phyloP scores from a whole-genome alignment of 2,888 invertebrate genomes.

The Microchrysa polita region DNA sequence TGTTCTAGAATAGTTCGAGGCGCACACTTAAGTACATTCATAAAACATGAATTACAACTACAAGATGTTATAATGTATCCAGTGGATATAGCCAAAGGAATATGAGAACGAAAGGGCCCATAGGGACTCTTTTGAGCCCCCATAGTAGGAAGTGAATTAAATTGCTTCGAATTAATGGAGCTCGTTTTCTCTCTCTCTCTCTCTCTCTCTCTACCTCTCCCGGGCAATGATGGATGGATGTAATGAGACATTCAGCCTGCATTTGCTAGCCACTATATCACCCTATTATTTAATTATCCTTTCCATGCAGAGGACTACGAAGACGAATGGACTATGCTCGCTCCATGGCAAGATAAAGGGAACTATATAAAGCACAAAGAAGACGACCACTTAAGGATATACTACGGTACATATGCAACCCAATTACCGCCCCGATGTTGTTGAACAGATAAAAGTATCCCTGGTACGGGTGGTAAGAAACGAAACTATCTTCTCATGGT shows the following conservation, averaged over 20 bases:
- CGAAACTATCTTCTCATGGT: neutral
- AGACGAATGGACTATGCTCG: neutral
- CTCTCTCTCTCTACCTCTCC: no score
- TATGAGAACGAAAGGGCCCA: neutral
- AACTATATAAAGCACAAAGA: neutral
- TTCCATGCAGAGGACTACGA: neutral
- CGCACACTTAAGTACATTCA: constrained; percentile 7
- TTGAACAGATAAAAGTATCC: neutral
- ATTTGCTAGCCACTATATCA: constrained; percentile 23
- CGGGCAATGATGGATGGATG: constrained; percentile 23
- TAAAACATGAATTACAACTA: constrained; percentile 36
- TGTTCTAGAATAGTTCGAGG: neutral
- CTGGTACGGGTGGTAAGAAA: no score
- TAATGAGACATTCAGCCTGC: constrained; percentile 10
- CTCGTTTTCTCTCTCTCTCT: no score
- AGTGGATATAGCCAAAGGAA: no score
- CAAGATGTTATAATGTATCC: constrained; percentile 10
- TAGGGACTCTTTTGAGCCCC: neutral
- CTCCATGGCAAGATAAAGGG: neutral
- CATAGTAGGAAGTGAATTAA: constrained; percentile 36
- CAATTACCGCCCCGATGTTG: neutral
- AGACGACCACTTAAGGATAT: constrained; percentile 14
- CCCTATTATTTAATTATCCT: constrained; percentile 41
- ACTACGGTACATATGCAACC: constrained; percentile 23
- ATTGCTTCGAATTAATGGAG: constrained; percentile 40